Evolutionary conservation across 2,797 vertebrate genomes (phyloP), one percentile per base, ranked within the genome.

Genomic region (Podarcis lilfordi): DNA sequence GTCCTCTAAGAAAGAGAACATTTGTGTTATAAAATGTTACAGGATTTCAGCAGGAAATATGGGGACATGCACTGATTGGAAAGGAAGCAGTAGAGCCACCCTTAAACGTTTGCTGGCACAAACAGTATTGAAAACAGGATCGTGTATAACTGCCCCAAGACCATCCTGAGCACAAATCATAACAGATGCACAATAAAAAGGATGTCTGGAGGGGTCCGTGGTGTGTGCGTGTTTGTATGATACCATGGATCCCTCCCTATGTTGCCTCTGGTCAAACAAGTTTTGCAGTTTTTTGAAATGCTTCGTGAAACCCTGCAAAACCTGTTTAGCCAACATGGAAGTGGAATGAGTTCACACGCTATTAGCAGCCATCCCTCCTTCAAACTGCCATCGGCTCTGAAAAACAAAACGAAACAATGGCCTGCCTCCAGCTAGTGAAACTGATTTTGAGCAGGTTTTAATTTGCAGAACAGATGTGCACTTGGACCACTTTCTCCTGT

Each of bases 381-480:
- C 43, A 80, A 85, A 29, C 37, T 80, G 76, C 76, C 29, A 80
- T 85, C 69, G 50, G 11, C 40, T 50, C 55, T 66, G 55, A 27
- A 71, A 75, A 79, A 55, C 37, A 55, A 82, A 37, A 10, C 10
- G 27, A 55, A 7, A 80, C 17, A 27, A 32, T 74, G 83, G 69
- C 29, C 40, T 68, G 32, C 61, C 32, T 68, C 83, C 77, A 89
- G 77, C 40, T 64, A 64, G 55, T 80, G 61, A 85, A 80, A 29
- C 68, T 37, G 8, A 64, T 85, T 85, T 85, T 25, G 37, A 61
- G 35, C 23, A 75, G 11, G 71, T 74, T 74, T 84, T 80, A 85
- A 85, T 89, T 80, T 80, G 29, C 75, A 80, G 78, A 89, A 45
- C 88, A 85, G 55, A 85, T 85, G 77, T 85, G n/a, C 17, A 7